Evolutionary conservation across 2,888 invertebrate genomes (phyloP), one percentile per base, ranked within the genome.

Genomic region (Branchellion lobata): DNA sequence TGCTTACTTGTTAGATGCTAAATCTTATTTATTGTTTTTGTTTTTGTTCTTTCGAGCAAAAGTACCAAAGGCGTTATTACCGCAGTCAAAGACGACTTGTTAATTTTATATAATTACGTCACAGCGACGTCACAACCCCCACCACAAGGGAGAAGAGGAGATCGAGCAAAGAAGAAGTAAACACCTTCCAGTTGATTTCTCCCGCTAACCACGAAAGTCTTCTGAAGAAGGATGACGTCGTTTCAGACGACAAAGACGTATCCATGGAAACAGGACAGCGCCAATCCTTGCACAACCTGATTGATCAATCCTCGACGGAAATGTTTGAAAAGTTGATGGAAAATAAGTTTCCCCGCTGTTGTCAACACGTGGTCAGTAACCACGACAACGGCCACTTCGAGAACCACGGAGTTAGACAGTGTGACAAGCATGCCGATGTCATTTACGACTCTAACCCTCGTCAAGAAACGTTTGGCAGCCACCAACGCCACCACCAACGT

Each of bases 71-170:
- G n/a, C n/a, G n/a, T n/a, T n/a, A n/a, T n/a, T n/a, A n/a, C n/a
- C n/a, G n/a, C n/a, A n/a, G n/a, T n/a, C n/a, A n/a, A n/a, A n/a
- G n/a, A n/a, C n/a, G n/a, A n/a, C n/a, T n/a, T n/a, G n/a, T n/a
- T n/a, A n/a, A n/a, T n/a, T n/a, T n/a, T 40, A 5, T 5, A 8
- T 40, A 14, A 40, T 40, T 40, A 40, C 40, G 40, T 40, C 40
- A 40, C 14, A 40, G 14, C 8, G 5, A 40, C 40, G 40, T 40
- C 40, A 40, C 14, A 40, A 40, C 40, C 14, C n/a, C n/a, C n/a
- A n/a, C n/a, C n/a, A 14, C 40, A 5, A 57, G 61, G 61, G 61
- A 57, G 24, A 57, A 57, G 61, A 57, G 61, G n/a, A 57, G 24
- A 57, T 24, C 61, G n/a, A 57, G 21, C 21, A 57, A 57, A 57